These are phyloP conservation scores for Heliconius ethilla DNA, from an alignment of 2,888 invertebrate species.

Conservation along the genomic window DNA sequence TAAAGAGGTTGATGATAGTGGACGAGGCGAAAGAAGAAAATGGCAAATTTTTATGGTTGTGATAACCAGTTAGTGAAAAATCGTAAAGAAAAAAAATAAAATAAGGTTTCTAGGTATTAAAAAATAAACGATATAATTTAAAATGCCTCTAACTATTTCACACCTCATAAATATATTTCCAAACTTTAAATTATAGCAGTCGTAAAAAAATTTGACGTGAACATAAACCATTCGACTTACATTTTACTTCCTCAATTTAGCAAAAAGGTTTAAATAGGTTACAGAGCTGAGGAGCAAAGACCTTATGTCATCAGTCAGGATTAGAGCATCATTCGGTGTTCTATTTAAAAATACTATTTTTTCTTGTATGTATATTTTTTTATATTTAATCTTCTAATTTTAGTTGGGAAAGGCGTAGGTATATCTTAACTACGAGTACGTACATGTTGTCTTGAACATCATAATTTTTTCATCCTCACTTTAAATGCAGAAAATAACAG, in stretches of 20 bases:
- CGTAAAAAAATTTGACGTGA: constrained; percentile 15
- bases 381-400: neutral
- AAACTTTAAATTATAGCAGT: constrained; percentile 6
- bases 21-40: too few species aligned
- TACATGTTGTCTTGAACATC: too few species aligned
- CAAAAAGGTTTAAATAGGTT: constrained; percentile 25
- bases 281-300: constrained; percentile 30
- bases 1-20: too few species aligned
- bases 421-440: too few species aligned
- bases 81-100: neutral
- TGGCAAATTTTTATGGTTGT: too few species aligned
- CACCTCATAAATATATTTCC: constrained; percentile 10
- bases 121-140: neutral
- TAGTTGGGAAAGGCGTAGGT: neutral
- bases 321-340: constrained; percentile 29
- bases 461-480: too few species aligned
- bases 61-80: too few species aligned
- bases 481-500: too few species aligned
- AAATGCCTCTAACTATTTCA: neutral
- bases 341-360: constrained; percentile 19
- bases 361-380: neutral
- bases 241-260: constrained; percentile 16
- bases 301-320: constrained; percentile 37
- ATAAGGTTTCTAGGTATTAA: neutral
- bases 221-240: constrained; percentile 14